Evolutionary conservation across 2,797 vertebrate genomes (phyloP).

Genomic region (Moxostoma hubbsi): DNA sequence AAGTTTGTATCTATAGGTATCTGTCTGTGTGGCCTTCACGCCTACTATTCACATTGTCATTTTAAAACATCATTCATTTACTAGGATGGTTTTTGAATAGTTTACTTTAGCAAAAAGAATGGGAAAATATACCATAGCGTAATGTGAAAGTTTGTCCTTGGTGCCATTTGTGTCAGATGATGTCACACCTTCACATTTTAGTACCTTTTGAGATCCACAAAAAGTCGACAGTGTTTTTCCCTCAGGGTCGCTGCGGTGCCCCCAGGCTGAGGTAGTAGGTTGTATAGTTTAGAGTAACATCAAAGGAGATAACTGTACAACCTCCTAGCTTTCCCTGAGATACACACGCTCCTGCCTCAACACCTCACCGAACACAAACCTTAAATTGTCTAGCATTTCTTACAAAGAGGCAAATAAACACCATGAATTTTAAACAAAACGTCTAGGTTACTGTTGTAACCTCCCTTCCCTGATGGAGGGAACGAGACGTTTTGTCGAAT

Average conservation of each 20-base stretch:
- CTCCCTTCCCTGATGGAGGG: too few relatives aligned
- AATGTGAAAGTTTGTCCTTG: too few relatives aligned
- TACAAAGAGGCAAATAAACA: neutral
- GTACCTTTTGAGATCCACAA: neutral
- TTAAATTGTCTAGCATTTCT: neutral
- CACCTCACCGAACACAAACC: slow-evolving; percentile 56
- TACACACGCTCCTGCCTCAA: slow-evolving; percentile 74
- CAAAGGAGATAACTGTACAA: slow-evolving; percentile 96
- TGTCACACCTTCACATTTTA: neutral
- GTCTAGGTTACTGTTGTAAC: too few relatives aligned
- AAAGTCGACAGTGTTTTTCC: slow-evolving; percentile 1
- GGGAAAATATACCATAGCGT: neutral
- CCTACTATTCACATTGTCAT: slow-evolving; percentile 48
- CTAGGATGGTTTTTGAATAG: neutral
- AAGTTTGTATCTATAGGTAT: slow-evolving; percentile 99
- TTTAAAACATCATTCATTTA: slow-evolving; percentile 23
- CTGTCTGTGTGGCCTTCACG: slow-evolving; percentile 87
- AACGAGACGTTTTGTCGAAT: too few relatives aligned
- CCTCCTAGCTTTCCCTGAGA: slow-evolving; percentile 98
- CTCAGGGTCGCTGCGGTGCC: slow-evolving; percentile 74
- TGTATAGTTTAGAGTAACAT: slow-evolving; percentile 97
- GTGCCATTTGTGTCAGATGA: neutral
- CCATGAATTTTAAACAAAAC: neutral
- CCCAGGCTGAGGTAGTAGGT: slow-evolving; percentile 98
- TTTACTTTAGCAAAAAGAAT: neutral